Percentiles rank a stretch among this genome's conserved stretches.
These are phyloP conservation scores for Oreohelix idahoensis DNA, from an alignment of 1,140 invertebrate genomes.

Conservation along the genomic window DNA sequence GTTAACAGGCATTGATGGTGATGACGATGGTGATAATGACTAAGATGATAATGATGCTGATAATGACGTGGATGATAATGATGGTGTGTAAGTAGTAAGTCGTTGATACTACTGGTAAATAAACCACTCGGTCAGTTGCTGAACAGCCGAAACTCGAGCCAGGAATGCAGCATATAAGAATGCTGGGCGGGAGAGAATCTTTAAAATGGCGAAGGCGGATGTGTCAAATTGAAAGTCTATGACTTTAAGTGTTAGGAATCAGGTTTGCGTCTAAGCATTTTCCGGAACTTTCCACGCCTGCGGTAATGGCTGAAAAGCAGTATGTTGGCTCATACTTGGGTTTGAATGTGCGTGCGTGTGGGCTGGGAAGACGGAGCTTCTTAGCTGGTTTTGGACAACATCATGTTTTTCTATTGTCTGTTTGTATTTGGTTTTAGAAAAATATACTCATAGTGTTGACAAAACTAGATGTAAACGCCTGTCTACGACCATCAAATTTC, in stretches of 20 bases:
- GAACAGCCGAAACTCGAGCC: neutral
- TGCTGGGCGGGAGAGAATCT: neutral
- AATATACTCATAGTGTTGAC: no score
- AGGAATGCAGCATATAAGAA: neutral
- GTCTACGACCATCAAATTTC: no score
- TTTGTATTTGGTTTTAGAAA: no score
- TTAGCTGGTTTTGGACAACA: no score
- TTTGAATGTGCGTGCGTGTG: no score
- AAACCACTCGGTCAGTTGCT: neutral
- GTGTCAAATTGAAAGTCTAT: slow-evolving; percentile 10
- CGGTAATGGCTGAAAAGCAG: no score
- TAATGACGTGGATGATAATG: neutral
- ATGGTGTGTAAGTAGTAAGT: neutral
- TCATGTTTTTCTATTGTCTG: no score
- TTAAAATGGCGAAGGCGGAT: slow-evolving; percentile 2
- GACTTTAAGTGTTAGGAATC: slow-evolving; percentile 21
- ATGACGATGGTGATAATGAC: neutral
- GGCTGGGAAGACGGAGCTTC: no score
- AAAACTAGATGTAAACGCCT: no score
- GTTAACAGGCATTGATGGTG: neutral
- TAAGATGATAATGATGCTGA: neutral
- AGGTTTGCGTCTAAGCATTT: neutral
- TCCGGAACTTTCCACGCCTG: no score
- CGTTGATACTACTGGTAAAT: neutral
- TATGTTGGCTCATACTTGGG: no score